Evolutionary conservation across 1,140 invertebrate genomes (phyloP), one percentile per base, ranked within the genome.

Genomic region (Aphidius ervi): DNA sequence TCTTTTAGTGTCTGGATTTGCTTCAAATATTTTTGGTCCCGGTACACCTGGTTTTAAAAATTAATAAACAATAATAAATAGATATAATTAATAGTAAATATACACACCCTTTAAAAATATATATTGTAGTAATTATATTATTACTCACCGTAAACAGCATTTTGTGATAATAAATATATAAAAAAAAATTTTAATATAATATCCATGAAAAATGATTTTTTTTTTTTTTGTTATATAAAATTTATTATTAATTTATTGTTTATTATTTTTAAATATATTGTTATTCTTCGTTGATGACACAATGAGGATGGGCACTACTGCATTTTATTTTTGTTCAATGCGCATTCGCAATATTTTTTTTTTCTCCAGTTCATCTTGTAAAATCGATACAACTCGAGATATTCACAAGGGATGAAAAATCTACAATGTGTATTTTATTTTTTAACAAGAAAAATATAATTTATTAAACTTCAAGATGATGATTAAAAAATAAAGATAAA

Each of bases 1-100:
- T 52, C 93, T 81, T 78, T 95, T 96, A 0, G 93, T 90, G 72
- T 95, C 91, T 37, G 92, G 93, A 81, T 94, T 95, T 0, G 91
- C 92, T 78, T 92, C 90, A 49, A 81, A 82, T 69, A 82, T 79
- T 75, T 85, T 81, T 67, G 60, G 60, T 52, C 60, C 60, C 46
- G 55, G 43, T 52, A 56, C 16, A 31, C 57, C 57, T 49, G 47
- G 48, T 62, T 41, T 4, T n/a, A n/a, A n/a, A 9, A 41, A 39
- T 9, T 52, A 48, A 31, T 56, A 8, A 31, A 39, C 43, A 47
- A 47, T 53, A 16, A 31, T 49, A 4, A 23, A 5, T 23, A 7
- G 6, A 1, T 8, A 49, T 20, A 23, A 23, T 20, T 49, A 9
- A 20, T 49, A 6, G 3, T 23, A 9, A 52, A 52, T 52, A 39